A percentile compares a stretch with the other conserved stretches of the same genome.
phyloP scores from a whole-genome alignment of 2,113 vertebrate species.

The Tor tambroides region DNA sequence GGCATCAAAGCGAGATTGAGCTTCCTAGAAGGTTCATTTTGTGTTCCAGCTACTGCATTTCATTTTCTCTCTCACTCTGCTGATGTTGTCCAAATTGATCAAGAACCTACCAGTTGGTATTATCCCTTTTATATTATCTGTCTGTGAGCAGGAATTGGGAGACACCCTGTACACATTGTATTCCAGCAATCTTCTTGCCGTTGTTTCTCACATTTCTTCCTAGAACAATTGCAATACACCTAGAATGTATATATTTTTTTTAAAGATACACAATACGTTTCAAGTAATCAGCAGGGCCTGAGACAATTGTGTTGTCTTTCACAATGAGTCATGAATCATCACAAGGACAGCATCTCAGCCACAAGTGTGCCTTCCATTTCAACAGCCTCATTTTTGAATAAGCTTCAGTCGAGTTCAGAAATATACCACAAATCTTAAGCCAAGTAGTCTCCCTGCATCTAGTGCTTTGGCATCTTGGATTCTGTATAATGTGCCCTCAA shows the following conservation, averaged over 20 bases:
- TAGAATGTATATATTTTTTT: neutral
- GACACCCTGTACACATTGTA: neutral
- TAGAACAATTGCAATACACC: conserved; percentile 10
- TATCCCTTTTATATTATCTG: conserved; percentile 1
- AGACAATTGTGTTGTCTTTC: neutral
- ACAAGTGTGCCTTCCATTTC: conserved; percentile 58
- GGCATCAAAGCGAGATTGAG: neutral
- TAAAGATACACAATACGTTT: neutral
- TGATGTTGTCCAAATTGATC: neutral
- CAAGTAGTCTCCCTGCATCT: conserved; percentile 2
- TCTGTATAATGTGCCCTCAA: conserved; percentile 19
- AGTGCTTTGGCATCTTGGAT: neutral
- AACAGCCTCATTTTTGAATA: conserved; percentile 14
- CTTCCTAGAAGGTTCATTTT: neutral
- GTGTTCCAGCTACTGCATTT: neutral
- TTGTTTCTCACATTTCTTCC: neutral
- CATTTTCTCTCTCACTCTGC: neutral
- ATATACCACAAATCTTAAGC: neutral
- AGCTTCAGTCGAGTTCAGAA: conserved; percentile 12
- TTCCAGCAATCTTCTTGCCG: neutral
- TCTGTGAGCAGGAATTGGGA: neutral
- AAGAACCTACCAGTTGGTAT: conserved; percentile 8
- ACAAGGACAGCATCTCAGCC: conserved; percentile 4
- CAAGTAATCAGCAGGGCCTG: neutral
- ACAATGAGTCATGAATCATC: neutral